phyloP scores from a whole-genome alignment of 1,140 invertebrate genomes.

The Formica selysi region DNA sequence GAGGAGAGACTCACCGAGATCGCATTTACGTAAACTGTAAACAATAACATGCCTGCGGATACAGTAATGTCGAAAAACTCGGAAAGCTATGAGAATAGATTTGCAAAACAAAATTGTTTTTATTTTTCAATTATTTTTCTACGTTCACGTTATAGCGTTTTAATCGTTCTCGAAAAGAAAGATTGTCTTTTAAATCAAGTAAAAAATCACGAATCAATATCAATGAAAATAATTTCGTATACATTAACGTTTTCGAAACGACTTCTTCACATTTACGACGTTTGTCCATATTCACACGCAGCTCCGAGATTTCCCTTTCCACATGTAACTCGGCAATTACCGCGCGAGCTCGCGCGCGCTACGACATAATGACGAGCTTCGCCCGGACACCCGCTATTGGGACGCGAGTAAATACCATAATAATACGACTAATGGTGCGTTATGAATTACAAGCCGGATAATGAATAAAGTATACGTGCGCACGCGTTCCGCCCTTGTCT shows the following conservation, averaged over 20 bases:
- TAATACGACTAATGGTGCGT: constrained; percentile 74
- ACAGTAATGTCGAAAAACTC: constrained; percentile 43
- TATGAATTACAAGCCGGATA: constrained; percentile 74
- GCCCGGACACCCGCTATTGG: constrained; percentile 69
- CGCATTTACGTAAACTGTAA: constrained; percentile 83
- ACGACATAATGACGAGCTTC: constrained; percentile 71
- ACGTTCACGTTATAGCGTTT: background rate
- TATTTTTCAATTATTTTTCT: background rate
- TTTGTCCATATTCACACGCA: constrained; percentile 23
- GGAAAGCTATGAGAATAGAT: background rate
- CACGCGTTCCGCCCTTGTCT: constrained; percentile 23
- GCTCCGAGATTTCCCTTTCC: constrained; percentile 64
- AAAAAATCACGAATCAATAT: background rate
- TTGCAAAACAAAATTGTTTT: background rate
- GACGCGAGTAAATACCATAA: constrained; percentile 74
- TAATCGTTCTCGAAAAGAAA: background rate
- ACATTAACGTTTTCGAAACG: constrained; percentile 15
- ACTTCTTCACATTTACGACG: constrained; percentile 33
- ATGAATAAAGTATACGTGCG: constrained; percentile 68
- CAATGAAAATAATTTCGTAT: background rate
- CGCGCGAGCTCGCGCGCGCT: constrained; percentile 45
- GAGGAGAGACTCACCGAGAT: constrained; percentile 78
- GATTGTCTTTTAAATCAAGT: background rate
- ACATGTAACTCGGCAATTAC: constrained; percentile 65
- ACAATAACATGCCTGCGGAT: constrained; percentile 75